Conservation (phyloP, 1,140 invertebrate genomes). For the Achatina immaculata region DNA sequence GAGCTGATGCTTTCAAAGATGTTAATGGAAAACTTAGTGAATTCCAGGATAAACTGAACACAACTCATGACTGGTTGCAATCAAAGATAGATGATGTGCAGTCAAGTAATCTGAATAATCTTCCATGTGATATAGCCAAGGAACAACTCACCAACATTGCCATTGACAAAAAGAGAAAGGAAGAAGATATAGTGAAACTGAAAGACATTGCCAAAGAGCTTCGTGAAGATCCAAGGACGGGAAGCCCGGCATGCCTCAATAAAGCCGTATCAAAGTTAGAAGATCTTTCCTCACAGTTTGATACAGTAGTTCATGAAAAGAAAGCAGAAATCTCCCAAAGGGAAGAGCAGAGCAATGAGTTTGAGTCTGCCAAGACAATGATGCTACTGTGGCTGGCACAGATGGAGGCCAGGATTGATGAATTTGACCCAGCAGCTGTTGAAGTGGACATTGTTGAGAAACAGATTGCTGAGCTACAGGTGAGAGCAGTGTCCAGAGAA, state of each 20-base stretch:
- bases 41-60: conserved; percentile 79
- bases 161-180: conserved; percentile 74
- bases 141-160: conserved; percentile 76
- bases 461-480: conserved; percentile 88
- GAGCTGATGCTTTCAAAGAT: conserved; percentile 86
- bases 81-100: conserved; percentile 82
- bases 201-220: conserved; percentile 85
- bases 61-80: conserved; percentile 70
- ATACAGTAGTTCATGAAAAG: conserved; percentile 82
- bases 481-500: conserved; percentile 49
- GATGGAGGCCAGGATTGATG: conserved; percentile 81
- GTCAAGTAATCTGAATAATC: conserved; percentile 79
- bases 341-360: conserved; percentile 86
- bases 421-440: conserved; percentile 85
- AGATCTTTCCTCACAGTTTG: conserved; percentile 85
- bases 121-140: conserved; percentile 80
- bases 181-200: conserved; percentile 81
- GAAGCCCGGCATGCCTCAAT: conserved; percentile 83
- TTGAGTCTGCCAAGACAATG: conserved; percentile 86
- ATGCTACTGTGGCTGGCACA: conserved; percentile 87
- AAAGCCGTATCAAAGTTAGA: conserved; percentile 83
- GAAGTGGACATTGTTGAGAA: conserved; percentile 86
- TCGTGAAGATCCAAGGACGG: conserved; percentile 77
- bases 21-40: conserved; percentile 79
- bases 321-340: conserved; percentile 84